Percentiles rank a stretch among this genome's conserved stretches.
Conservation (phyloP, 2,888 invertebrate species). For the Busseola fusca region DNA sequence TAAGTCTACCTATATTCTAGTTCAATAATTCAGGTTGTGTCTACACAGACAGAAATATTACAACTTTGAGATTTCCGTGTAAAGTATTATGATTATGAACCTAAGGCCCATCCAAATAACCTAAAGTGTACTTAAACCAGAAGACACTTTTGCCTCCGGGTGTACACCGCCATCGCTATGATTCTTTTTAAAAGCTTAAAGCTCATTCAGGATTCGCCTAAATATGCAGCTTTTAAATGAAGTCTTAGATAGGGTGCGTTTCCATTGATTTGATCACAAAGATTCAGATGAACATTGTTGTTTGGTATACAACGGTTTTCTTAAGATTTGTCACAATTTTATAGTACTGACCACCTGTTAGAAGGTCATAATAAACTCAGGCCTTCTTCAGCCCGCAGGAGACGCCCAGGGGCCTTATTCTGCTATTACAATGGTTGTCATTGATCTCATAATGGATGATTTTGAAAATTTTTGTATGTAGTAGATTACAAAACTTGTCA, state of each 20-base stretch:
- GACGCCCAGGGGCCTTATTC: no score
- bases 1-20: neutral
- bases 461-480: no score
- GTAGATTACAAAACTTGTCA: no score
- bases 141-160: conserved; percentile 49
- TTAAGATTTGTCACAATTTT: no score
- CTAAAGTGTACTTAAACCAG: neutral
- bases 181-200: conserved; percentile 88
- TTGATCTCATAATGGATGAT: no score
- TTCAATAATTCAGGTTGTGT: neutral
- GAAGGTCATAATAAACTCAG: no score
- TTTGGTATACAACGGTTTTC: neutral
- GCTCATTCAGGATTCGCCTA: conserved; percentile 81
- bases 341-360: no score
- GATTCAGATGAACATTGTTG: neutral
- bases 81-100: no score
- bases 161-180: conserved; percentile 76
- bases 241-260: conserved; percentile 77
- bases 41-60: neutral
- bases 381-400: no score
- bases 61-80: neutral
- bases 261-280: conserved; percentile 65
- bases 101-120: no score
- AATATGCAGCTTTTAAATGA: conserved; percentile 88
- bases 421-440: no score